phyloP scores from a whole-genome alignment of 2,888 invertebrate genomes.

The Sceliomorpha sp. region DNA sequence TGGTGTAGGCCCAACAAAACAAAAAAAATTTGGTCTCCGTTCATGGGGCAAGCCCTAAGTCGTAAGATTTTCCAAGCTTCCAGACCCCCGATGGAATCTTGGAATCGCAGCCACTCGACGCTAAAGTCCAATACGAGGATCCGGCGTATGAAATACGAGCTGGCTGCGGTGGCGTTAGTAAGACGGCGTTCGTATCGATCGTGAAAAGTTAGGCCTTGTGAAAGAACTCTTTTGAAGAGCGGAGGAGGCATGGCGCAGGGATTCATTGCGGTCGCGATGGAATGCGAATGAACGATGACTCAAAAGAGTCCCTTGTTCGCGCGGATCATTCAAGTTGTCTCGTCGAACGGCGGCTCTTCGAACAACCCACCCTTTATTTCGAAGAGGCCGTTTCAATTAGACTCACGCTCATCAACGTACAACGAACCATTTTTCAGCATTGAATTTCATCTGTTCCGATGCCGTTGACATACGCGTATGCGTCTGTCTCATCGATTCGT shows the following conservation, averaged over 20 bases:
- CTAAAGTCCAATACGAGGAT: neutral
- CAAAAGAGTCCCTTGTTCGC: slow-evolving; percentile 60
- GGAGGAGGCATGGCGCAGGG: slow-evolving; percentile 30
- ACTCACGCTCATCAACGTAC: slow-evolving; percentile 22
- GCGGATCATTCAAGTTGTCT: slow-evolving; percentile 50
- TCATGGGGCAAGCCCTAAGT: no score
- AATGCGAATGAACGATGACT: slow-evolving; percentile 60
- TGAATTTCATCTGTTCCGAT: slow-evolving; percentile 1
- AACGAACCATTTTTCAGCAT: slow-evolving; percentile 22
- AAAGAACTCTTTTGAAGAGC: slow-evolving; percentile 50
- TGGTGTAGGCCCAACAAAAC: no score
- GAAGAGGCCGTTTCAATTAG: slow-evolving; percentile 40
- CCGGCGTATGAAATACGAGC: neutral
- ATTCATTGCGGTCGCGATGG: slow-evolving; percentile 54
- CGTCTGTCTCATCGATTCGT: no score
- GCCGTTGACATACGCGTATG: slow-evolving; percentile 11
- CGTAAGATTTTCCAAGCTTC: no score
- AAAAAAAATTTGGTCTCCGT: no score
- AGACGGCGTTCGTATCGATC: slow-evolving; percentile 46
- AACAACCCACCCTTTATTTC: slow-evolving; percentile 38
- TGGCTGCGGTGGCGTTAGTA: slow-evolving; percentile 6
- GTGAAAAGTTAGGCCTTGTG: slow-evolving; percentile 37
- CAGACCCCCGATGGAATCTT: no score
- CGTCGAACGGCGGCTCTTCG: slow-evolving; percentile 25
- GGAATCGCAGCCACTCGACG: no score